A percentile compares a stretch with the other conserved stretches of the same genome.
Evolutionary conservation across 2,888 invertebrate species (phyloP).

Genomic region (Linnaemya tessellans): DNA sequence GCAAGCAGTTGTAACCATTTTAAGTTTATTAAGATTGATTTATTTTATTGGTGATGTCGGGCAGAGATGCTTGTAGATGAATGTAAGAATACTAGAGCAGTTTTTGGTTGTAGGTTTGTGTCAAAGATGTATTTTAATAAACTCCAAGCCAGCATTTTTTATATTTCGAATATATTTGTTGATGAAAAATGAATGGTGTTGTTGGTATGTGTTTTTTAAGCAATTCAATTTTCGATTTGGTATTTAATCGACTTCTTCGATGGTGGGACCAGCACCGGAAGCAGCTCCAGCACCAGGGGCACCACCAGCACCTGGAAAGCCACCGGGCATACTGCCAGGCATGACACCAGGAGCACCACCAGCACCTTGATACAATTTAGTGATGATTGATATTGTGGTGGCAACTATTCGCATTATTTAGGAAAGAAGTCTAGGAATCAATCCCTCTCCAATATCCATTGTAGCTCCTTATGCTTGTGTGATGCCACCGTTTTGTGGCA

Average conservation of each 20-base stretch:
- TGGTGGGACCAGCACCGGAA: slow-evolving; percentile 88
- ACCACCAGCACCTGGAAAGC: slow-evolving; percentile 85
- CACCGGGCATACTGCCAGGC: slow-evolving; percentile 84
- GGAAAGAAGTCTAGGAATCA: no score
- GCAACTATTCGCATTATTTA: no score
- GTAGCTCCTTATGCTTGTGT: no score
- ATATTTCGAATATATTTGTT: slow-evolving; percentile 47
- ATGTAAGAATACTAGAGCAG: slow-evolving; percentile 74
- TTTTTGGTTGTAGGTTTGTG: slow-evolving; percentile 72
- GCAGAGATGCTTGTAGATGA: slow-evolving; percentile 19
- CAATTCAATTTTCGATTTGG: slow-evolving; percentile 32
- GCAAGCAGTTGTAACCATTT: slow-evolving; percentile 55
- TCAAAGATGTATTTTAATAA: slow-evolving; percentile 75
- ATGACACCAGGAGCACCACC: slow-evolving; percentile 86
- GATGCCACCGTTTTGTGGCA: no score
- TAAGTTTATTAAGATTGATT: slow-evolving; percentile 61
- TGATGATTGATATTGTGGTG: no score
- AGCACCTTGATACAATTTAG: slow-evolving; percentile 95
- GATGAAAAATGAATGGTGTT: slow-evolving; percentile 19
- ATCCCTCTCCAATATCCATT: no score
- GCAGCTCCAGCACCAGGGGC: slow-evolving; percentile 86
- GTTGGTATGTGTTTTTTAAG: not conserved
- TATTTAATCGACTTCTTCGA: slow-evolving; percentile 92
- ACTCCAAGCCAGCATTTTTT: slow-evolving; percentile 56
- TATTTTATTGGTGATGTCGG: slow-evolving; percentile 64